phyloP scores from a whole-genome alignment of 92 coral and sea anemone species.

The Actinernus sp. region DNA sequence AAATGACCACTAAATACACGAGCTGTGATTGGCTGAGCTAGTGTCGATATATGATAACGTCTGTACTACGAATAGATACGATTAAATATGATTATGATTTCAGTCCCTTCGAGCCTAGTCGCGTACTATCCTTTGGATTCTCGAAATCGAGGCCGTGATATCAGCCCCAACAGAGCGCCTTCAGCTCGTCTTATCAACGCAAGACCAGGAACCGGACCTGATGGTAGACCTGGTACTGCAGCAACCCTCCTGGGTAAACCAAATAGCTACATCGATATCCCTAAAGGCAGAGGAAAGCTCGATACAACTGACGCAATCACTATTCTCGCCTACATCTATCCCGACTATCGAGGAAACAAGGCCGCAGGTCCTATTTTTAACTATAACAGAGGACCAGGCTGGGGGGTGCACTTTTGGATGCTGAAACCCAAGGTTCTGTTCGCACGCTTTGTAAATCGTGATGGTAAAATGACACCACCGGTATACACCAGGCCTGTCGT shows the following conservation, averaged over 20 bases:
- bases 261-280: constrained; percentile 75
- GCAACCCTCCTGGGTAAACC: constrained; percentile 56
- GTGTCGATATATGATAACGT: no score
- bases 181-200: constrained; percentile 46
- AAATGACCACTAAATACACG: no score
- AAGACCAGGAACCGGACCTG: constrained; percentile 67
- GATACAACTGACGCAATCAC: constrained; percentile 68
- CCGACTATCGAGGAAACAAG: background rate
- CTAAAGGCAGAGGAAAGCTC: constrained; percentile 69
- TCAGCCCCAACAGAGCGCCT: constrained; percentile 67
- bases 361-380: constrained; percentile 68
- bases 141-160: constrained; percentile 51
- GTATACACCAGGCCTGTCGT: constrained; percentile 36
- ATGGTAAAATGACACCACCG: constrained; percentile 31
- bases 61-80: no score
- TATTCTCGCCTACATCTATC: constrained; percentile 67
- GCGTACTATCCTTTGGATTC: constrained; percentile 77
- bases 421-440: constrained; percentile 44
- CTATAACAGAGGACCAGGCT: constrained; percentile 46
- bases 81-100: no score
- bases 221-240: constrained; percentile 65
- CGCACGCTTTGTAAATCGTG: constrained; percentile 56
- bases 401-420: constrained; percentile 75
- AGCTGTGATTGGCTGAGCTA: no score
- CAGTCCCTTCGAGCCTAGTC: constrained; percentile 61